Percentiles rank a stretch among this genome's conserved stretches.
These are phyloP conservation scores for human (Homo sapiens) DNA, from an alignment of 2,113 vertebrate genomes.

Conservation along the genomic window GRCh38 chr9:66880001-66880500, in stretches of 20 bases:
- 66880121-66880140: no score
- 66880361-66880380: neutral
- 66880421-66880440: neutral
- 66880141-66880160: no score
- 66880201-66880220: no score
- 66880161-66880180: no score
- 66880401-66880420: neutral
- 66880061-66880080: no score
- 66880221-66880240: no score
- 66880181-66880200: no score
- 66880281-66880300: neutral
- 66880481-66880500: neutral
- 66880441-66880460: neutral
- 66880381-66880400: neutral
- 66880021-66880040: no score
- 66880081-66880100: no score
- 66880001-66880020: no score
- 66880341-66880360: neutral
- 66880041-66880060: no score
- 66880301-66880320: neutral
- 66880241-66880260: neutral
- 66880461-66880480: neutral
- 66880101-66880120: no score
- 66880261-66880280: neutral
- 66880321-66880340: neutral